phyloP scores from a whole-genome alignment of 2,888 invertebrate genomes.

The Mycogona germanica region DNA sequence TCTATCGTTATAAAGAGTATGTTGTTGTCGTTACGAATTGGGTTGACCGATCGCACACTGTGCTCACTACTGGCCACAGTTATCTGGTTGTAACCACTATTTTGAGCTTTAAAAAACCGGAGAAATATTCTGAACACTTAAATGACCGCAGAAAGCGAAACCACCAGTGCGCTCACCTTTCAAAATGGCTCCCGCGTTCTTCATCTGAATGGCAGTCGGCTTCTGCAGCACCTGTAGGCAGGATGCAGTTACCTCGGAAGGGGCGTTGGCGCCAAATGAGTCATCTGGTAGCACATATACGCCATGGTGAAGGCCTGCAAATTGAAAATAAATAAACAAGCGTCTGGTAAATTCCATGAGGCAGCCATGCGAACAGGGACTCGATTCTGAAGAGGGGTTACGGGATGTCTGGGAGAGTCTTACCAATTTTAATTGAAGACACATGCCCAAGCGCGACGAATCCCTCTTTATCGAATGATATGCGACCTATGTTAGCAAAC shows the following conservation, averaged over 20 bases:
- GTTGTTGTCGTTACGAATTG: too few relatives aligned
- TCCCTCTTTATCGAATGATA: slow-evolving; percentile 27
- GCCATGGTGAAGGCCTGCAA: slow-evolving; percentile 30
- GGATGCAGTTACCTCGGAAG: slow-evolving; percentile 22
- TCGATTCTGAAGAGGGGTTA: too few relatives aligned
- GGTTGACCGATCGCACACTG: too few relatives aligned
- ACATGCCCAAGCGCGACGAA: slow-evolving; percentile 39
- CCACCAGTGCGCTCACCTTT: slow-evolving; percentile 19
- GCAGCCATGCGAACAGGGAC: too few relatives aligned
- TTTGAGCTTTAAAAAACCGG: too few relatives aligned
- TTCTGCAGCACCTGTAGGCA: slow-evolving; percentile 38
- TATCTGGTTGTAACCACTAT: too few relatives aligned
- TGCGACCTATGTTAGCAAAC: too few relatives aligned
- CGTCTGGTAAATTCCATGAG: too few relatives aligned
- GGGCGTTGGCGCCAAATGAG: slow-evolving; percentile 19
- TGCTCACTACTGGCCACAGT: too few relatives aligned
- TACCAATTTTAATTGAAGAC: slow-evolving; percentile 34
- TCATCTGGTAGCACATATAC: slow-evolving; percentile 34
- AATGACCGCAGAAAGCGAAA: not conserved
- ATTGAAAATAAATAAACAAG: too few relatives aligned
- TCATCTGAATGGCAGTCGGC: slow-evolving; percentile 33
- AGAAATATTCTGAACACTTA: too few relatives aligned
- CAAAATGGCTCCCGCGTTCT: slow-evolving; percentile 31
- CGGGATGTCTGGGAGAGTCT: slow-evolving; percentile 19
- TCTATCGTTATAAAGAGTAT: too few relatives aligned